A percentile compares a stretch with the other conserved stretches of the same genome.
phyloP scores from a whole-genome alignment of 2,113 vertebrate genomes.

The Accipiter virgatus region DNA sequence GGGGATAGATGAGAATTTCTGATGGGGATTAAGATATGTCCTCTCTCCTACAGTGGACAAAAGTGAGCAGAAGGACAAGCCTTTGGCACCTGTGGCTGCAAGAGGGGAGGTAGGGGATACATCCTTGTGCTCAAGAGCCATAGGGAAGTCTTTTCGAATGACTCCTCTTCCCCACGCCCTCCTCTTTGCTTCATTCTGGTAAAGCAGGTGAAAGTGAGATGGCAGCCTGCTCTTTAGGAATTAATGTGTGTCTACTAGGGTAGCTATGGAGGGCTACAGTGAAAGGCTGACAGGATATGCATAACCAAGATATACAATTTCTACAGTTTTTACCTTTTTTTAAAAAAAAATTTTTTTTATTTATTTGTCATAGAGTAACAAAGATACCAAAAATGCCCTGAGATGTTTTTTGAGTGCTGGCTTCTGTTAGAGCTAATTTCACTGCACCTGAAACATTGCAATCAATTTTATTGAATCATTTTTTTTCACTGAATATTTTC shows the following conservation, averaged over 20 bases:
- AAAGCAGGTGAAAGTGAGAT: background rate
- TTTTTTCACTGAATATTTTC: background rate
- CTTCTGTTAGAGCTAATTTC: background rate
- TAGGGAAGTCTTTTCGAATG: background rate
- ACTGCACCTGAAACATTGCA: background rate
- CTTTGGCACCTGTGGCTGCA: background rate
- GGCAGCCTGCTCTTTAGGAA: background rate
- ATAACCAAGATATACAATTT: background rate
- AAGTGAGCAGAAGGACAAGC: background rate
- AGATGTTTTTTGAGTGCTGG: background rate
- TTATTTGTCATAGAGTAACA: background rate
- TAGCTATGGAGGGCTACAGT: background rate
- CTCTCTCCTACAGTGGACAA: background rate
- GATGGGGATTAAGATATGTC: too few species aligned
- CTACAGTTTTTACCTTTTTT: background rate
- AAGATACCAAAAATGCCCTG: background rate
- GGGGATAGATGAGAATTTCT: background rate
- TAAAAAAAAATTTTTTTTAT: background rate
- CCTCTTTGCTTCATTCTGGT: background rate
- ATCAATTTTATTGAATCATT: background rate
- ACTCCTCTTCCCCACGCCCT: accelerated
- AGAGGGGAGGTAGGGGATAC: background rate
- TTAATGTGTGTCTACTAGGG: background rate
- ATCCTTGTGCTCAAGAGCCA: background rate
- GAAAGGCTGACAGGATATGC: background rate